Base-by-base conservation (phyloP, 2,113 vertebrate genomes). In the Litocranius walleri region DNA sequence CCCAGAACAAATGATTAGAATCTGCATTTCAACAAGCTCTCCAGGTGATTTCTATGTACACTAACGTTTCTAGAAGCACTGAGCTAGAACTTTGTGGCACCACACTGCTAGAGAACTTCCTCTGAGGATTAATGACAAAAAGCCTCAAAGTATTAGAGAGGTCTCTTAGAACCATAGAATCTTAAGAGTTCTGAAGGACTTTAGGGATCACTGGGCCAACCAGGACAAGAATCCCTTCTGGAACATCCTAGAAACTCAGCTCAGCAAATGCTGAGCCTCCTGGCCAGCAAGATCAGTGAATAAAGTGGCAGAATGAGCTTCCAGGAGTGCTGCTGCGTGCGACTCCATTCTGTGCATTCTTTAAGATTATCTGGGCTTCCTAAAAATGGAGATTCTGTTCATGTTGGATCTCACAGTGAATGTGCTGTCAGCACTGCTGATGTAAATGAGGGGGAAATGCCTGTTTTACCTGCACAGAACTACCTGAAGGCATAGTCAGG, bases 391-490 rank as follows among this genome's bases (percentile, higher is more conserved):
- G 77, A 13, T 29, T 40, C 62, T 48, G 67, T 61, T 56, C 7
- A 5, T 1, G 57, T 30, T 0, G 0, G 59, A 1, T 15, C 16
- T 84, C 62, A 36, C 8, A 14, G 78, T 11, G 81, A 62, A 21
- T 1, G 64, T 67, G 94, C 62, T 27, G 12, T 50, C 15, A 19
- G 13, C 64, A 30, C 2, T 0, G 3, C 40, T 19, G n/a, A 56
- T 6, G 61, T 14, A 30, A 74, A 43, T 10, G 54, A 13, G 33
- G 43, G 14, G 33, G 10, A 7, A 7, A 15, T 36, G 27, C 9
- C 57, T 36, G 57, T 48, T 56, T 77, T n/a, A 4, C 74, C 29
- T 45, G 6, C 7, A 21, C 16, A 33, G 43, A 54, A 64, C 33
- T 30, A 6, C 74, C 81, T 6, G 64, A 40, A 71, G 74, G 93